Evolutionary conservation across 2,113 vertebrate genomes (phyloP), one percentile per base, ranked within the genome.

Genomic region (Oceanodroma tethys): DNA sequence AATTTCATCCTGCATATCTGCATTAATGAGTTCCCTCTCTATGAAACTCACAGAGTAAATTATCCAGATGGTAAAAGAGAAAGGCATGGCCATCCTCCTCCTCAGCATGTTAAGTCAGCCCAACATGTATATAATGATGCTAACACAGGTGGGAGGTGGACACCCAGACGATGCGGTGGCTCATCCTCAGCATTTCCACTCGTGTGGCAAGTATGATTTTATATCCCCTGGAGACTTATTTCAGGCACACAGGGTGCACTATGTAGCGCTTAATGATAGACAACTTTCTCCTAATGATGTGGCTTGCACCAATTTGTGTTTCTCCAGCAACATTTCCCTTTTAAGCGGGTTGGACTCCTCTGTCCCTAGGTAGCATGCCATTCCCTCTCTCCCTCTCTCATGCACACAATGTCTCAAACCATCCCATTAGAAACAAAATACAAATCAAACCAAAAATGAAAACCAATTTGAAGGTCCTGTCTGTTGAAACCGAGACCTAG

Each of bases 221-320:
- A 11, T 34, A 58, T 76, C 74, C 96, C 86, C 95, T 80, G 67
- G 95, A 93, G 94, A 93, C 78, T 73, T 95, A 66, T 85, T 95
- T 85, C 86, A 87, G 93, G 78, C 86, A 76, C 86, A 72, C 73
- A 85, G 93, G 95, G 95, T 87, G 78, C 48, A 47, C 89, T 72
- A 15, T 10, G 0, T 68, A 74, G 70, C 4, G 11, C 52, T 93
- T 96, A 96, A 96, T 80, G 95, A 94, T 47, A 92, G 93, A 78
- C 90, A 96, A 70, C 91, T 95, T 95, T 86, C 80, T 95, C 74
- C 79, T 97, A 96, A 97, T 94, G 92, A 96, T 94, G 88, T 84
- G 66, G 58, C 86, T 96, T 86, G 67, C 58, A 73, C 89, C 86
- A 93, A 87, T 96, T 96, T 96, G 78, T 94, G 79, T 84, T 96